A percentile compares a stretch with the other conserved stretches of the same genome.
These are phyloP conservation scores for Macrophya annulata DNA, from an alignment of 2,888 invertebrate species.

Conservation along the genomic window DNA sequence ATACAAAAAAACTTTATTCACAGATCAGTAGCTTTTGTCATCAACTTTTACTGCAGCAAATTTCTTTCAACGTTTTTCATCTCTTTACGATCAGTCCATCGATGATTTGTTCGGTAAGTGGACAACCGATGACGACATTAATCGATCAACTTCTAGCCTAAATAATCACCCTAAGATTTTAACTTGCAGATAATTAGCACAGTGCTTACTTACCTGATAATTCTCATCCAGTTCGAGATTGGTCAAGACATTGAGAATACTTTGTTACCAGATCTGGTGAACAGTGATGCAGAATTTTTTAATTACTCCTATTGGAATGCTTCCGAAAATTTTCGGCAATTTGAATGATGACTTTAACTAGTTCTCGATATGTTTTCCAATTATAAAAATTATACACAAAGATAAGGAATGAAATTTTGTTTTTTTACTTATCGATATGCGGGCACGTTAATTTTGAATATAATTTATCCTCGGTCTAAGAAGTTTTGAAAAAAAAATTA, in stretches of 20 bases:
- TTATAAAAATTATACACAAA: not conserved
- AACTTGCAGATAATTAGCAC: slow-evolving; percentile 37
- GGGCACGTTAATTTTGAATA: not conserved
- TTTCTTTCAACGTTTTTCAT: slow-evolving; percentile 32
- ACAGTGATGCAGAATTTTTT: not conserved
- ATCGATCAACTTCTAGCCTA: not conserved
- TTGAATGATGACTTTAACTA: not conserved
- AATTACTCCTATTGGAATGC: not conserved
- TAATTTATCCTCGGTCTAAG: slow-evolving; percentile 8
- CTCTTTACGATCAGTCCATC: slow-evolving; percentile 24
- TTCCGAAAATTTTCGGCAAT: not conserved
- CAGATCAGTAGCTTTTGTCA: slow-evolving; percentile 27
- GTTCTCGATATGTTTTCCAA: not conserved
- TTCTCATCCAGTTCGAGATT: slow-evolving; percentile 34
- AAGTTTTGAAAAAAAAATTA: slow-evolving; percentile 30
- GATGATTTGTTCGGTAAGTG: slow-evolving; percentile 41
- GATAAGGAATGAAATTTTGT: not conserved
- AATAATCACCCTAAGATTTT: not conserved
- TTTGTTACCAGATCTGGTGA: not conserved
- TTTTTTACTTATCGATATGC: not conserved
- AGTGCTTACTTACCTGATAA: slow-evolving; percentile 35
- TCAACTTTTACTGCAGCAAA: slow-evolving; percentile 13
- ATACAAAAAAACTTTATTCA: not conserved
- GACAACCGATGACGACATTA: not conserved
- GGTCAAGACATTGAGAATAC: not conserved